These are phyloP conservation scores for Chiloscyllium plagiosum DNA, from an alignment of 2,113 vertebrate genomes.

Conservation along the genomic window DNA sequence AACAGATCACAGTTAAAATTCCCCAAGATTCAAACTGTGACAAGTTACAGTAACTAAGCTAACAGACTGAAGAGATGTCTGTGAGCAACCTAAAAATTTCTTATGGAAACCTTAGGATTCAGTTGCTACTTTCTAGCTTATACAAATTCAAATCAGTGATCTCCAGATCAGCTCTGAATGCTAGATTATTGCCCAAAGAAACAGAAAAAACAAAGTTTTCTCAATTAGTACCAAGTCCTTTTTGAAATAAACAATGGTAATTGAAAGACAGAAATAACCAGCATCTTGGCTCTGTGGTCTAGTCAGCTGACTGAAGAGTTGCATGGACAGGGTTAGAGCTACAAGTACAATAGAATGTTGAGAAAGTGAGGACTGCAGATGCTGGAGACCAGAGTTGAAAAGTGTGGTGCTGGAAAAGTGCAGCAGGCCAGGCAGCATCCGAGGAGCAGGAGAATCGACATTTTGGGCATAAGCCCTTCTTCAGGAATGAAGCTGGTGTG, in stretches of 20 bases:
- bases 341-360: background rate
- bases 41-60: background rate
- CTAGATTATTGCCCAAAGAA: conserved; percentile 16
- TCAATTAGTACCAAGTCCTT: background rate
- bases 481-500: no score
- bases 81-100: conserved; percentile 1
- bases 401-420: no score
- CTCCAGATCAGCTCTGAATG: background rate
- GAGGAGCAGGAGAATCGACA: no score
- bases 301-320: background rate
- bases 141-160: conserved; percentile 5
- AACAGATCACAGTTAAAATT: background rate
- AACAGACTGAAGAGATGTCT: background rate
- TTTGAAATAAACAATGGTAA: background rate
- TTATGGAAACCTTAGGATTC: background rate
- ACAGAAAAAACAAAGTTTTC: background rate
- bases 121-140: background rate
- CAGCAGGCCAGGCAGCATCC: no score
- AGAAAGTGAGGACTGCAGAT: no score
- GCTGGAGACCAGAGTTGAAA: no score
- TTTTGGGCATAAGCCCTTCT: no score
- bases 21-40: background rate
- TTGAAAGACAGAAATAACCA: background rate
- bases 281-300: background rate
- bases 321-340: background rate